Evolutionary conservation across 2,888 invertebrate species (phyloP).

Genomic region (Gari tellinella): DNA sequence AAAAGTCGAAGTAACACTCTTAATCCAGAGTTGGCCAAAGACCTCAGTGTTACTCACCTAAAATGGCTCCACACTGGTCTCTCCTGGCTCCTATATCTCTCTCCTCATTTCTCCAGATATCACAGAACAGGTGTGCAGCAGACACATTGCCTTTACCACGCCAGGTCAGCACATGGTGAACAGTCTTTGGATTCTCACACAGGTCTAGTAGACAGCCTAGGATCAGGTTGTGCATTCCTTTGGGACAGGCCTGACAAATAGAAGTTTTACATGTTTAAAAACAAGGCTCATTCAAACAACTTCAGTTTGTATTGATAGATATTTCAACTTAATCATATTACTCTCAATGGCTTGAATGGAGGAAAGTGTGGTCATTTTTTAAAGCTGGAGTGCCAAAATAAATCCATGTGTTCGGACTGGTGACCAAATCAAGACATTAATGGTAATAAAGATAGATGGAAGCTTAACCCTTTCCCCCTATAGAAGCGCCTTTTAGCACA

Average conservation of each 20-base stretch:
- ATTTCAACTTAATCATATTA: not conserved
- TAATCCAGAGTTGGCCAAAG: too few relatives aligned
- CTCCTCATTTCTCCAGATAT: constrained; percentile 84
- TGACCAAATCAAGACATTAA: too few relatives aligned
- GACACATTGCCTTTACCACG: constrained; percentile 79
- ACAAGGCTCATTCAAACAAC: too few relatives aligned
- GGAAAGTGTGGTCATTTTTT: too few relatives aligned
- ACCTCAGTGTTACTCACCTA: constrained; percentile 69
- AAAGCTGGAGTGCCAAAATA: too few relatives aligned
- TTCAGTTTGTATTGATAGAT: not conserved
- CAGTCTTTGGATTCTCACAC: constrained; percentile 83
- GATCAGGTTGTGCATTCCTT: constrained; percentile 83
- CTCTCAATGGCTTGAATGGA: too few relatives aligned
- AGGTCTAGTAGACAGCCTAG: constrained; percentile 84
- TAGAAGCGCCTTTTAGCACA: too few relatives aligned
- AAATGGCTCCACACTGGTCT: constrained; percentile 77
- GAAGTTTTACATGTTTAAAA: too few relatives aligned
- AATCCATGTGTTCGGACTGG: too few relatives aligned
- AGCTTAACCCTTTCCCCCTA: too few relatives aligned
- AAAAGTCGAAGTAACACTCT: too few relatives aligned
- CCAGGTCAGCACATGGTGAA: constrained; percentile 83
- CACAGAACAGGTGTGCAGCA: constrained; percentile 83
- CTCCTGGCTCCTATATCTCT: constrained; percentile 80
- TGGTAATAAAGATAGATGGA: too few relatives aligned
- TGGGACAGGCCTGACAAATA: constrained; percentile 78